Conservation (phyloP, 2,797 vertebrate species). For the Otus scops region DNA sequence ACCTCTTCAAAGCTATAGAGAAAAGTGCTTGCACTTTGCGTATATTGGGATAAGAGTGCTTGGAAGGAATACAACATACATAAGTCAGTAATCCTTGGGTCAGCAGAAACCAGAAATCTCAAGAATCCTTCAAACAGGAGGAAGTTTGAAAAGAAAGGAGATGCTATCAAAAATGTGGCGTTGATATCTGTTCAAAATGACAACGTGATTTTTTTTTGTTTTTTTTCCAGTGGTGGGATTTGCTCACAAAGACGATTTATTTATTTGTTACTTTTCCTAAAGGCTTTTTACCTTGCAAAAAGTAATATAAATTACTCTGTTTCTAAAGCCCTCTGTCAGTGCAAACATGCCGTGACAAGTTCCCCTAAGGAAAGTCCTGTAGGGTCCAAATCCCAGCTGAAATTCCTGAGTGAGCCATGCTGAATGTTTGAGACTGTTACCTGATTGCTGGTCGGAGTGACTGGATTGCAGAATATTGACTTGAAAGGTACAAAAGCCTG, state of each 20-base stretch:
- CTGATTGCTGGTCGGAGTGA: background rate
- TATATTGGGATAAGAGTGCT: background rate
- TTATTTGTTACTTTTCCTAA: background rate
- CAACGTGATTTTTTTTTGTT: background rate
- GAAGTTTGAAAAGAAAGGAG: background rate
- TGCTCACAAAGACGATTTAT: background rate
- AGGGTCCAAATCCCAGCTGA: slow-evolving; percentile 38
- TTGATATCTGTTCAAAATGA: background rate
- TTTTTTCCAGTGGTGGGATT: background rate
- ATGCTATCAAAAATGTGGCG: background rate
- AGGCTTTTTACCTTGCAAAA: slow-evolving; percentile 5
- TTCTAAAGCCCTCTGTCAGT: background rate
- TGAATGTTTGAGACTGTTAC: background rate
- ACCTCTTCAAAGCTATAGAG: background rate
- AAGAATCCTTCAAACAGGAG: background rate
- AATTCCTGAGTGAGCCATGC: slow-evolving; percentile 38
- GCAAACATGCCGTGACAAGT: slow-evolving; percentile 6
- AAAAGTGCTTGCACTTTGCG: background rate
- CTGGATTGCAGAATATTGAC: background rate
- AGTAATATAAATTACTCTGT: background rate
- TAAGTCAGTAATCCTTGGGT: background rate
- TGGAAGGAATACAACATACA: background rate
- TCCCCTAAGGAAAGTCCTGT: slow-evolving; percentile 19
- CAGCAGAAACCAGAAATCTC: background rate
- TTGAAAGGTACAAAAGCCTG: slow-evolving; percentile 38